These are phyloP conservation scores for Papilio polyxenes DNA, from an alignment of 1,140 invertebrate species.

Conservation along the genomic window DNA sequence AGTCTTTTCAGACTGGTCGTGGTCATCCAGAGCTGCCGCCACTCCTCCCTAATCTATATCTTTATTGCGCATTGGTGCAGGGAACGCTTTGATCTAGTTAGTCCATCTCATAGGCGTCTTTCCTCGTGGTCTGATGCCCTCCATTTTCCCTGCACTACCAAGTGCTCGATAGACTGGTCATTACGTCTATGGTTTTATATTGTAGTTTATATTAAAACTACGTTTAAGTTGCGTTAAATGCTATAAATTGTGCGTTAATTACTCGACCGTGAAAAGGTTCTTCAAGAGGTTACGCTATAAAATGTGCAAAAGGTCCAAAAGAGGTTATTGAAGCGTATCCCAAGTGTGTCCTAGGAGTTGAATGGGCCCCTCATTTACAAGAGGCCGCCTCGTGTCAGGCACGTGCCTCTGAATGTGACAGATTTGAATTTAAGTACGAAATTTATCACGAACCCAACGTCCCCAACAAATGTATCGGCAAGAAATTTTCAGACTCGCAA, in stretches of 20 bases:
- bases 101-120: no score
- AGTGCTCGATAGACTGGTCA: no score
- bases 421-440: slow-evolving; percentile 38
- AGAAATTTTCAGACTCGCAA: neutral
- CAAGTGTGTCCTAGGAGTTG: slow-evolving; percentile 26
- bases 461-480: neutral
- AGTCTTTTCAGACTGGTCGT: no score
- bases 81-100: no score
- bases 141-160: neutral
- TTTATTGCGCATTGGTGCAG: no score
- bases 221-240: neutral
- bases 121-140: no score
- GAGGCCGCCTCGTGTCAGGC: neutral
- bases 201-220: neutral
- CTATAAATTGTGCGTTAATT: neutral
- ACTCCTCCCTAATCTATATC: no score
- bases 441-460: slow-evolving; percentile 13
- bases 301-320: slow-evolving; percentile 25
- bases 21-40: no score
- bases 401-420: slow-evolving; percentile 36
- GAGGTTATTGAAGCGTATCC: slow-evolving; percentile 31
- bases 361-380: slow-evolving; percentile 29
- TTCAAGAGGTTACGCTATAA: slow-evolving; percentile 14
- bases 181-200: no score
- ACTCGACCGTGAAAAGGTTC: neutral